Conservation (phyloP, 2,888 invertebrate species). For the Spisula solida region DNA sequence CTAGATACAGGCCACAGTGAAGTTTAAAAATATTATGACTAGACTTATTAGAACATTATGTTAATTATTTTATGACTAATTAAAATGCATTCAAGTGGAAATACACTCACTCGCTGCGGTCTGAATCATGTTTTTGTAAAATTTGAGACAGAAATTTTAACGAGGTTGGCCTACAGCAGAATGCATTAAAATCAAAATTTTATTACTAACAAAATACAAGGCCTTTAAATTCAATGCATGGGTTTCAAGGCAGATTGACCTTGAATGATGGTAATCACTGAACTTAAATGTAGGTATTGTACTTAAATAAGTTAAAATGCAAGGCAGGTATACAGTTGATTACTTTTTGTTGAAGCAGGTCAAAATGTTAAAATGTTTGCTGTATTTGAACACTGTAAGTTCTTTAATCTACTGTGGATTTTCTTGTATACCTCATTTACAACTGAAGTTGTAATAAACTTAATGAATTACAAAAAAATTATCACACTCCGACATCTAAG, state of each 20-base stretch:
- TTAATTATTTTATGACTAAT: constrained; percentile 15
- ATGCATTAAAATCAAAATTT: not conserved
- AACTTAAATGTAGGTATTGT: constrained; percentile 5
- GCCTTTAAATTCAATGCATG: not conserved
- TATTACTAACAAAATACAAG: not conserved
- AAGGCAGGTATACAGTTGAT: not conserved
- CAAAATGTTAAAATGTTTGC: not conserved
- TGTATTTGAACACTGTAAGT: too few species aligned
- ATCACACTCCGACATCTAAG: too few species aligned
- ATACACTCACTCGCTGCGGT: not conserved
- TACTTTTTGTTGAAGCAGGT: not conserved
- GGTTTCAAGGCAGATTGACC: not conserved
- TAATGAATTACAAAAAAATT: too few species aligned
- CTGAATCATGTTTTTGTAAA: not conserved
- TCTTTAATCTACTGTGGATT: too few species aligned
- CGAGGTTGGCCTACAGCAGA: not conserved
- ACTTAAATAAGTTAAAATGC: not conserved
- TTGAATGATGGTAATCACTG: not conserved
- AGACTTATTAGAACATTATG: not conserved
- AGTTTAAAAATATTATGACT: not conserved
- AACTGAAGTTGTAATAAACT: too few species aligned
- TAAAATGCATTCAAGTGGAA: not conserved
- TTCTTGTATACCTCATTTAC: too few species aligned
- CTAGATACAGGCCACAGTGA: not conserved
- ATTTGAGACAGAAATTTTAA: constrained; percentile 5